Base-by-base conservation (phyloP, 2,888 invertebrate species). In the Netelia virgata region DNA sequence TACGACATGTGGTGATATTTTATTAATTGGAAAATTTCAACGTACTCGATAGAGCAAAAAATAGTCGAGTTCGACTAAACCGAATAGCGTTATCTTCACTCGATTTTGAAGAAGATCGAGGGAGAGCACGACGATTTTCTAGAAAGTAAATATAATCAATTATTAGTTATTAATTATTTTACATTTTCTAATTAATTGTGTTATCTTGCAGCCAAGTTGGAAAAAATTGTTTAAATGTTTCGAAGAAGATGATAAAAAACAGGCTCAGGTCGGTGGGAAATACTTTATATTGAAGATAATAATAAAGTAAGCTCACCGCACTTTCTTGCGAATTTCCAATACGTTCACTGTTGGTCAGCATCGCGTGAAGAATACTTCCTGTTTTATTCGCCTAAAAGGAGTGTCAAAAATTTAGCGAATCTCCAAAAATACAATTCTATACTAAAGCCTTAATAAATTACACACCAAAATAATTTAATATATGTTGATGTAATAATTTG, bases 341-440 rank as follows among this genome's bases (percentile, higher is more conserved):
- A 41, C 59, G 9, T 6, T 63, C 41, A 28, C 36, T 10, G 47
- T 76, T 20, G n/a, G 68, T 76, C 0, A 80, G 36, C 11, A 61
- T 47, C 36, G 61, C 16, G 16, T 69, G 68, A 6, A 84, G 41
- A 23, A 81, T 18, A 47, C 63, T 79, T 61, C 79, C 75, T 0
- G 83, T 83, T 10, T 75, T 10, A 53, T 83, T 83, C 1, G 79
- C 83, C 83, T 79, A 59, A 9, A 66, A 80, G 20, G 36, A 8
- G 23, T 1, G 41, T 18, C 9, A 11, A 68, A 64, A 14, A 1
- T 53, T 53, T 16, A 18, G 2, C 16, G 2, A 28, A 41, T n/a
- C 64, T n/a, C 5, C n/a, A 41, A 64, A 36, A n/a, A 43, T n/a
- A 41, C 36, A 64, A 64, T 64, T 28, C 28, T 28, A 28, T 5